Evolutionary conservation across 2,113 vertebrate genomes (phyloP).

Genomic region (Acanthisitta chloris): DNA sequence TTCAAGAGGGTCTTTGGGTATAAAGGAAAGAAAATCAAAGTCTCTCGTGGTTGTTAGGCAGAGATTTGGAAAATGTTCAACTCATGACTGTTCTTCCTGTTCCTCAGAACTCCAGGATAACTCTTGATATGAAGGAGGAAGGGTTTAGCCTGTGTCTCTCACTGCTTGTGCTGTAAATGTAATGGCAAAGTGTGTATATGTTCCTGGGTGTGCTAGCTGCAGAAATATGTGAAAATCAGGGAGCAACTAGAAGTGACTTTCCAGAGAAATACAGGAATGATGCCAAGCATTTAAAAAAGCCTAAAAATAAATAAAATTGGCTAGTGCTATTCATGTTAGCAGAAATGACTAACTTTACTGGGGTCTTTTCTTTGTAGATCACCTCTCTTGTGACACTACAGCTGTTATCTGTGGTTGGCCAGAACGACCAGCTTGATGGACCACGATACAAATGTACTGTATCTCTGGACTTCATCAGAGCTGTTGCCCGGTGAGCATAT

Average conservation of each 20-base stretch:
- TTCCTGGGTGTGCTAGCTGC: not conserved
- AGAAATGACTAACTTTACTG: not conserved
- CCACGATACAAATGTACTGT: conserved; percentile 95
- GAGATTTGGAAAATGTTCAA: not conserved
- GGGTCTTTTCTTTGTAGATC: conserved; percentile 77
- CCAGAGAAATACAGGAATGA: not conserved
- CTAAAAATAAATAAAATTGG: not conserved
- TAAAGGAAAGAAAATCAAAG: not conserved
- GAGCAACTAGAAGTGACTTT: not conserved
- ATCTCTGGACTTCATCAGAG: conserved; percentile 92
- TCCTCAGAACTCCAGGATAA: not conserved
- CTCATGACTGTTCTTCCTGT: not conserved
- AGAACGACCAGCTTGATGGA: conserved; percentile 90
- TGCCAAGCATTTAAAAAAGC: not conserved
- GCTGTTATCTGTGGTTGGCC: conserved; percentile 86
- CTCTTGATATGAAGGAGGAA: not conserved
- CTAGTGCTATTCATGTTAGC: not conserved
- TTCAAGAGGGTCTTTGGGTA: not conserved
- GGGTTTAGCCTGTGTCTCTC: not conserved
- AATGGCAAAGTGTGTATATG: not conserved
- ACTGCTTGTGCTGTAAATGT: not conserved
- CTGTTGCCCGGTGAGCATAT: conserved; percentile 83
- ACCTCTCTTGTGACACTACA: conserved; percentile 94
- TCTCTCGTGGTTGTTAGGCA: not conserved
- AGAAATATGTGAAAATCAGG: not conserved